phyloP scores from a whole-genome alignment of 2,888 invertebrate species.

The Cephus pygmeus region DNA sequence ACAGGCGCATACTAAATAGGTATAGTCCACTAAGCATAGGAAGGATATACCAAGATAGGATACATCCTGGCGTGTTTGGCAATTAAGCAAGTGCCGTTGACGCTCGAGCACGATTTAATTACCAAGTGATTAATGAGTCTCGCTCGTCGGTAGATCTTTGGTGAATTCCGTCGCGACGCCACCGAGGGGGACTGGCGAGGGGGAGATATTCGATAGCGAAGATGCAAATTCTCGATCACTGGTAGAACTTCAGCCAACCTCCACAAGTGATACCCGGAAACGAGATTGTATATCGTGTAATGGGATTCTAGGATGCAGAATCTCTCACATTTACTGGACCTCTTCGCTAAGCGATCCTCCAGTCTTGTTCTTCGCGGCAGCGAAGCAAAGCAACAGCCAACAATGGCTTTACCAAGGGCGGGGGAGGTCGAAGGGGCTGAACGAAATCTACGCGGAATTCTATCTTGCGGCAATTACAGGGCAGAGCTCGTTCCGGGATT shows the following conservation, averaged over 20 bases:
- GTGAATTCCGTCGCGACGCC: not conserved
- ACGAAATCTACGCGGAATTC: not conserved
- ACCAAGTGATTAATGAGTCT: conserved; percentile 51
- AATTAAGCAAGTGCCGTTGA: conserved; percentile 46
- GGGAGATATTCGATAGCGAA: not conserved
- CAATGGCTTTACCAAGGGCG: not conserved
- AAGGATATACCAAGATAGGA: conserved; percentile 1
- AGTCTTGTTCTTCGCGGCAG: no score
- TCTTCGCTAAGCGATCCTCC: not conserved
- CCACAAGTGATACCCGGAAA: not conserved
- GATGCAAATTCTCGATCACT: not conserved
- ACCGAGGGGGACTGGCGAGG: not conserved
- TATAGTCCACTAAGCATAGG: not conserved
- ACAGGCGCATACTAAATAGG: not conserved
- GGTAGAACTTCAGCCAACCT: not conserved
- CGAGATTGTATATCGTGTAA: not conserved
- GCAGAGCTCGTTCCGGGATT: not conserved
- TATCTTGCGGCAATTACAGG: not conserved
- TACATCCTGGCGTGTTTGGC: conserved; percentile 29
- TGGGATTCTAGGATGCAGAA: not conserved
- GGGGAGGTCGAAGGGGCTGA: not conserved
- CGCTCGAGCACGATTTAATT: conserved; percentile 52
- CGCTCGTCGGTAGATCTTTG: conserved; percentile 16
- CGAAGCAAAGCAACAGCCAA: not conserved
- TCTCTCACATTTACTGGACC: not conserved